Conservation (phyloP, 1,140 invertebrate genomes). For the Psix sp. region DNA sequence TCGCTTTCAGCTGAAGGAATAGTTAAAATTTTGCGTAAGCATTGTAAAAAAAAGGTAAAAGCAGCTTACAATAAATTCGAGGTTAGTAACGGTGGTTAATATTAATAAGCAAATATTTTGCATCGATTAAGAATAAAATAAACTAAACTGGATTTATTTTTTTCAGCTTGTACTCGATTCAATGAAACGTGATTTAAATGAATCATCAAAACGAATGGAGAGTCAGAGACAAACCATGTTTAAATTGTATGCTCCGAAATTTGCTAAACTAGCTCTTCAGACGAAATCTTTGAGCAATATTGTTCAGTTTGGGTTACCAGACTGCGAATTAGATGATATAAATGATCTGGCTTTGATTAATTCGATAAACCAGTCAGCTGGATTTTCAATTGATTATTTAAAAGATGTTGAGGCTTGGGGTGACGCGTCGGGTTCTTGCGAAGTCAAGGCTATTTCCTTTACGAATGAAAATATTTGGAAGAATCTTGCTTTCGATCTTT, state of each 20-base stretch:
- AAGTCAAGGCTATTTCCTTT: too few species aligned
- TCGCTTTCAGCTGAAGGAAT: neutral
- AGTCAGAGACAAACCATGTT: constrained; percentile 85
- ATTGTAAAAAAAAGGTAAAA: neutral
- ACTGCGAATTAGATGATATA: constrained; percentile 81
- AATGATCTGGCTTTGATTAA: too few species aligned
- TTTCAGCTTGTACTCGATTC: constrained; percentile 80
- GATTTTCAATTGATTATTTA: too few species aligned
- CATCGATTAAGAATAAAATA: neutral
- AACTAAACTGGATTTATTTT: constrained; percentile 77
- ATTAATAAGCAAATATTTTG: neutral
- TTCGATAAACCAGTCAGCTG: constrained; percentile 74
- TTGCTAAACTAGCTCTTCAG: constrained; percentile 89
- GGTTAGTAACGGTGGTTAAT: neutral
- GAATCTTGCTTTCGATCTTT: too few species aligned
- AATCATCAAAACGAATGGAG: constrained; percentile 88
- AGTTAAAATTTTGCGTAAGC: neutral
- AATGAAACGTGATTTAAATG: constrained; percentile 81
- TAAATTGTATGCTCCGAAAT: constrained; percentile 86
- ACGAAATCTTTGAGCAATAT: constrained; percentile 89
- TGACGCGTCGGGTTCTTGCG: too few species aligned
- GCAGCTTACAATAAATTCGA: neutral
- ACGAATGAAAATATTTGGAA: too few species aligned
- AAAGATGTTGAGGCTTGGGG: too few species aligned
- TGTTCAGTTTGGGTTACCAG: constrained; percentile 86